These are phyloP conservation scores for Columba janthina DNA, from an alignment of 2,113 vertebrate species.

Conservation along the genomic window DNA sequence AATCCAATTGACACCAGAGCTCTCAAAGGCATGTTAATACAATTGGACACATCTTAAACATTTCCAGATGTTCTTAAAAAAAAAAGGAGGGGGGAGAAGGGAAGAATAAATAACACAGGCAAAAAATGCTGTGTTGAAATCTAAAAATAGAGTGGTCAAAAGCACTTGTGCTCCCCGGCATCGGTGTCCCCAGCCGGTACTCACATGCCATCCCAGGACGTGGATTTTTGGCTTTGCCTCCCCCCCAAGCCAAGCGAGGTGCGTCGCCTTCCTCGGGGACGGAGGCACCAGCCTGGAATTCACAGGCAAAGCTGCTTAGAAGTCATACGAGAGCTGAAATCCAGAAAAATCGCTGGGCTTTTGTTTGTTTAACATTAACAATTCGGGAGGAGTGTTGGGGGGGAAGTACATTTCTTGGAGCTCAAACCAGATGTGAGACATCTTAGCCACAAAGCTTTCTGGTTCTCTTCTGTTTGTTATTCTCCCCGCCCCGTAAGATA, in stretches of 20 bases:
- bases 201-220: background rate
- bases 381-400: background rate
- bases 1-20: background rate
- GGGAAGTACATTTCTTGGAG: background rate
- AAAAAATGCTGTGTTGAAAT: background rate
- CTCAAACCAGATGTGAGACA: constrained; percentile 47
- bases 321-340: background rate
- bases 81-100: background rate
- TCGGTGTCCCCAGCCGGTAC: accelerated
- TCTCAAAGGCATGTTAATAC: background rate
- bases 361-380: constrained; percentile 24
- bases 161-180: no score
- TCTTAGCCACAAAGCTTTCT: background rate
- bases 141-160: background rate
- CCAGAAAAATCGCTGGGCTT: background rate
- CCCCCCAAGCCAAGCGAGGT: accelerated
- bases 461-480: background rate
- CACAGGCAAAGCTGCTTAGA: background rate
- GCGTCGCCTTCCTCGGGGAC: accelerated
- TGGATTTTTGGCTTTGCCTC: accelerated
- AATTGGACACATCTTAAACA: constrained; percentile 7
- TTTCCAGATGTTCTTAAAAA: constrained; percentile 12
- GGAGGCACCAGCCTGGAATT: background rate
- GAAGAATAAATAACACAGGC: background rate
- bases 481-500: background rate